These are phyloP conservation scores for Aphelenchoides bicaudatus DNA, from an alignment of 2,888 invertebrate species.

Conservation along the genomic window DNA sequence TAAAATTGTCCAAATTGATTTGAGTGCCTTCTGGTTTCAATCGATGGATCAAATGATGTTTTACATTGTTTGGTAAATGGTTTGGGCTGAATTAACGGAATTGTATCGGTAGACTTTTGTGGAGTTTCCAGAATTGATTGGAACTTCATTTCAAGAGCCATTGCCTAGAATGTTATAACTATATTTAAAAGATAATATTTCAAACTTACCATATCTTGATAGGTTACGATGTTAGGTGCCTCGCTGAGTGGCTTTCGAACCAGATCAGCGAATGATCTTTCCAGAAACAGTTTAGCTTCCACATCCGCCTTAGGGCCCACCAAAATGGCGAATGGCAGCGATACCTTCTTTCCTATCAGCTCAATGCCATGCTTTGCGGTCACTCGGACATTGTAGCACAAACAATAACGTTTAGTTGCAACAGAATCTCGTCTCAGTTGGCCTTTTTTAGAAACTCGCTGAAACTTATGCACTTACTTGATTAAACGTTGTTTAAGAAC, in stretches of 20 bases:
- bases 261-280: slow-evolving; percentile 51
- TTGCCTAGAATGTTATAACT: too few species aligned
- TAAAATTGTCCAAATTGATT: slow-evolving; percentile 34
- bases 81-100: slow-evolving; percentile 51
- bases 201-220: slow-evolving; percentile 56
- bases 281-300: slow-evolving; percentile 57
- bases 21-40: slow-evolving; percentile 52
- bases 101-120: slow-evolving; percentile 56
- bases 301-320: slow-evolving; percentile 59
- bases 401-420: slow-evolving; percentile 54
- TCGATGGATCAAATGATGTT: slow-evolving; percentile 48
- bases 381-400: slow-evolving; percentile 54
- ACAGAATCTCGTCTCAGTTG: slow-evolving; percentile 57
- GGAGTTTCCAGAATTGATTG: slow-evolving; percentile 59
- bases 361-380: slow-evolving; percentile 55
- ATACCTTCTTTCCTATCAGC: slow-evolving; percentile 54
- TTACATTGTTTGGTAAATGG: slow-evolving; percentile 40
- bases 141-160: slow-evolving; percentile 59
- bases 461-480: not conserved
- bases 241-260: slow-evolving; percentile 57
- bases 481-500: slow-evolving; percentile 7
- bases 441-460: slow-evolving; percentile 59
- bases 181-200: too few species aligned
- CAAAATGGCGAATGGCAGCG: slow-evolving; percentile 57
- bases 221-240: slow-evolving; percentile 45